Evolutionary conservation across 2,113 vertebrate species (phyloP), one percentile per base, ranked within the genome.

Genomic region (Lampris megalopsis): DNA sequence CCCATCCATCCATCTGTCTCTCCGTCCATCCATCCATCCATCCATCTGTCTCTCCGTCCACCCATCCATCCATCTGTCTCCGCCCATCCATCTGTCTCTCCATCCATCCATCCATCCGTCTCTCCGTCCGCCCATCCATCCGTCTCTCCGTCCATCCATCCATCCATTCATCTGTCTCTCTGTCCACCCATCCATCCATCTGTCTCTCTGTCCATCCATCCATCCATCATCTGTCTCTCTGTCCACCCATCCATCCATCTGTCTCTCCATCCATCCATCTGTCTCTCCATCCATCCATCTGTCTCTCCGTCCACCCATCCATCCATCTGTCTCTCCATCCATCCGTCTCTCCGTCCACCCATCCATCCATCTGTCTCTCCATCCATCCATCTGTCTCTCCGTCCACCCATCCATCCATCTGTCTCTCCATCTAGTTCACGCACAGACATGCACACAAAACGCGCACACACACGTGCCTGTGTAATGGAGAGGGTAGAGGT

Each of bases 401-500:
- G 56, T 73, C 67, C 65, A 74, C 13, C 24, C 24, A 24, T 24
- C 24, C 24, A 38, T 56, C n/a, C 6, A 59, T 50, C 52, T 56
- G 63, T 37, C 49, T 49, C 70, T 68, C 63, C 48, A 38, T 56
- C n/a, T 4, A 56, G 37, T n/a, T 47, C 82, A 75, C 75, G 72
- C 81, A 67, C 68, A 40, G 37, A n/a, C 69, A 36, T 66, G 40
- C 66, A 70, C 66, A 58, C 76, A 57, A 84, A 68, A 71, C 79
- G 37, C 50, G 13, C 73, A 68, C 73, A 68, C 42, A 75, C 67
- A 35, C 66, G 69, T 81, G 90, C 91, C 86, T 83, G 86, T 85
- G 73, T 89, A 90, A 86, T 78, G 81, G 87, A 79, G 86, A 83
- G 84, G 83, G 76, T 87, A 75, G 89, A 91, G 91, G 92, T 94